These are phyloP conservation scores for Heliconius hewitsoni DNA, from an alignment of 1,140 invertebrate species.

Conservation along the genomic window DNA sequence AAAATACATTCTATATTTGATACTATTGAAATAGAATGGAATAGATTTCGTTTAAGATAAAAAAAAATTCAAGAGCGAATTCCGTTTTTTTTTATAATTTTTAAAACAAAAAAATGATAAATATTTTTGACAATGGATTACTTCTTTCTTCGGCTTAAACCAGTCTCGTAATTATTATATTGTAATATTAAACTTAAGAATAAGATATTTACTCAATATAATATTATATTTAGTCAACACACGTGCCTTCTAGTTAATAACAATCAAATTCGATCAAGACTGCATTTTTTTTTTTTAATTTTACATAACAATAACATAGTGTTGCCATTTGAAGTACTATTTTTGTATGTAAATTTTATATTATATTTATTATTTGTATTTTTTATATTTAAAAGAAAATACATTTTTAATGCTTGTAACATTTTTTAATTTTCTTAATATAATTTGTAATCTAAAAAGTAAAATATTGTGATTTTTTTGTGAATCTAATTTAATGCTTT, in stretches of 20 bases:
- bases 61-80: background rate
- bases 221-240: background rate
- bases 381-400: background rate
- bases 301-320: background rate
- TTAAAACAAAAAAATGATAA: background rate
- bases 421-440: too few relatives aligned
- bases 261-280: constrained; percentile 14
- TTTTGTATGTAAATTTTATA: background rate
- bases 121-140: background rate
- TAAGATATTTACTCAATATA: background rate
- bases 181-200: background rate
- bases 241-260: constrained; percentile 19
- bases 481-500: constrained; percentile 14
- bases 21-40: background rate
- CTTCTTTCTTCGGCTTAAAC: constrained; percentile 3
- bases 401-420: background rate
- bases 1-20: background rate
- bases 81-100: background rate
- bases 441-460: too few relatives aligned
- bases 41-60: background rate
- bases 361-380: background rate
- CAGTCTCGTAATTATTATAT: constrained; percentile 13
- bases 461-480: background rate
- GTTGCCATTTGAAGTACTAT: constrained; percentile 4
- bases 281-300: background rate